These are phyloP conservation scores for Turdus rufiventris DNA, from an alignment of 2,113 vertebrate genomes.

Conservation along the genomic window DNA sequence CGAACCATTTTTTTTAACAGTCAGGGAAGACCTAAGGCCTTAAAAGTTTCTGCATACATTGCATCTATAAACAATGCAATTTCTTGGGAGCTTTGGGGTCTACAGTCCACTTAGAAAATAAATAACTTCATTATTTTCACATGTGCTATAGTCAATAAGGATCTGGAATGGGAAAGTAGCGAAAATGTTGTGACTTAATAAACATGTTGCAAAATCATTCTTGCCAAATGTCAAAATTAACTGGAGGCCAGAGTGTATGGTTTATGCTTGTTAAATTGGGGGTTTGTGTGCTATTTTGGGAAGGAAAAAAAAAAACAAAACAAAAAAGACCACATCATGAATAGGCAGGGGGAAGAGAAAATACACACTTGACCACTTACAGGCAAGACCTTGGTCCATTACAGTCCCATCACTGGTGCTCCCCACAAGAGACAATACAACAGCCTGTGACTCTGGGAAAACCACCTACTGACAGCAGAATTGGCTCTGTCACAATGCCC, in stretches of 20 bases:
- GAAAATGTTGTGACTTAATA: conserved; percentile 44
- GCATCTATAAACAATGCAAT: background rate
- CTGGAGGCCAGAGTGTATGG: conserved; percentile 27
- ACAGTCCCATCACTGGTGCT: background rate
- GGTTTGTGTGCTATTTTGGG: conserved; percentile 25
- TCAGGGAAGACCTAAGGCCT: background rate
- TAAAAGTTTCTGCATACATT: background rate
- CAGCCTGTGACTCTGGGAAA: background rate
- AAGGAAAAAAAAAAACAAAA: background rate
- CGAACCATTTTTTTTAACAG: background rate
- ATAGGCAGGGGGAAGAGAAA: background rate
- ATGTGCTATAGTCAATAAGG: conserved; percentile 45
- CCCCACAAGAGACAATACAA: background rate
- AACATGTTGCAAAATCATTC: conserved; percentile 52
- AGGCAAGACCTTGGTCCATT: background rate
- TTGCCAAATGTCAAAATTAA: conserved; percentile 63
- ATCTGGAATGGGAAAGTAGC: conserved; percentile 15
- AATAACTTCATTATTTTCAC: conserved; percentile 41
- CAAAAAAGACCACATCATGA: background rate
- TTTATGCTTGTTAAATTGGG: conserved; percentile 49
- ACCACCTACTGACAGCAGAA: background rate
- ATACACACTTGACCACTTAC: background rate
- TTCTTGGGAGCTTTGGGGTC: conserved; percentile 14
- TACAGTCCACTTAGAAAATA: background rate
- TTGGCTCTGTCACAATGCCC: background rate